phyloP scores from a whole-genome alignment of 2,888 invertebrate species.

The Drosophila aldrichi region DNA sequence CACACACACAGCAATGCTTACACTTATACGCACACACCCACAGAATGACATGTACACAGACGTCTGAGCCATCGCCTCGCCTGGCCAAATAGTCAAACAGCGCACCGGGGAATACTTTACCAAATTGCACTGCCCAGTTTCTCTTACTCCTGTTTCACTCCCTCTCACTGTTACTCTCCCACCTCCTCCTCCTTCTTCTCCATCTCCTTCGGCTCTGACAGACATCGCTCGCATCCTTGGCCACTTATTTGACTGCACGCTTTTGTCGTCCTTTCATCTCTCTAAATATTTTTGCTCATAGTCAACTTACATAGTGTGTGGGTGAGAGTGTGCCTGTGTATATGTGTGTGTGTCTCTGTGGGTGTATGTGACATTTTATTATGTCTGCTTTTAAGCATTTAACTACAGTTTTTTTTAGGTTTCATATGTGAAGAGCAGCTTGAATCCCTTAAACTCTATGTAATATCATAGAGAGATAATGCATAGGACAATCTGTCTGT shows the following conservation, averaged over 20 bases:
- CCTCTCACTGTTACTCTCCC: neutral
- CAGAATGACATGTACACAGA: constrained; percentile 28
- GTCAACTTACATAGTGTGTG: constrained; percentile 36
- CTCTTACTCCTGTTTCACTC: neutral
- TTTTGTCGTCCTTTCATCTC: constrained; percentile 57
- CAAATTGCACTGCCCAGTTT: constrained; percentile 70
- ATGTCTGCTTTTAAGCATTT: constrained; percentile 34
- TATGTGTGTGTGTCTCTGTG: constrained; percentile 11
- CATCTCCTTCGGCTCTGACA: neutral
- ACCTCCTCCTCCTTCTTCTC: neutral
- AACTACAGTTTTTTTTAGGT: constrained; percentile 20
- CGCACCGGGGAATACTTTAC: constrained; percentile 77
- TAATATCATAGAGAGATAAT: neutral
- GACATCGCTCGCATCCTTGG: constrained; percentile 46
- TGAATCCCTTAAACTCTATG: neutral
- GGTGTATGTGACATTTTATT: constrained; percentile 19
- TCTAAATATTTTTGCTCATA: constrained; percentile 57
- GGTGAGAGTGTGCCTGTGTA: neutral
- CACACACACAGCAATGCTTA: neutral
- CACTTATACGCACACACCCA: constrained; percentile 8
- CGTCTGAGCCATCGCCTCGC: constrained; percentile 36
- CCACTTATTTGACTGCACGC: constrained; percentile 71
- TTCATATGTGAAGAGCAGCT: neutral
- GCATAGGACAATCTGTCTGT: neutral
- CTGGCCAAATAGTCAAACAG: constrained; percentile 64